These are phyloP conservation scores for Epinephelus awoara DNA, from an alignment of 2,797 vertebrate species.

Conservation along the genomic window DNA sequence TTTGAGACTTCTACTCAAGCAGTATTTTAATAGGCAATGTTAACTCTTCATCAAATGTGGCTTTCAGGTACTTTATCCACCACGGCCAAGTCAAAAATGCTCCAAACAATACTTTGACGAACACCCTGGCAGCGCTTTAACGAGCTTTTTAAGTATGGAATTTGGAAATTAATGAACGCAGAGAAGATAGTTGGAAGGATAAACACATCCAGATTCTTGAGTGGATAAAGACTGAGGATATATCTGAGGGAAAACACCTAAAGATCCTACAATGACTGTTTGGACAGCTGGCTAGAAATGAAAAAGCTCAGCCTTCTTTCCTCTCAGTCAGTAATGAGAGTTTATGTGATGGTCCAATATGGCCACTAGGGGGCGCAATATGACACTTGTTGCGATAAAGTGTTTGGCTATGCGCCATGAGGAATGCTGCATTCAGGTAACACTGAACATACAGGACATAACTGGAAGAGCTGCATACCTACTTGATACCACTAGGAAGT, in stretches of 20 bases:
- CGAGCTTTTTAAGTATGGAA: background rate
- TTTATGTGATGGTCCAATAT: background rate
- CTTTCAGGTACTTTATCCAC: no score
- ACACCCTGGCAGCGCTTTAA: background rate
- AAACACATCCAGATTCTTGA: background rate
- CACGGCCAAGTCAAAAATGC: background rate
- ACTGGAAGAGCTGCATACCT: background rate
- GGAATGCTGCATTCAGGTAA: constrained; percentile 8
- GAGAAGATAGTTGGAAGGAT: background rate
- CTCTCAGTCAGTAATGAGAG: background rate
- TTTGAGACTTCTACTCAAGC: no score
- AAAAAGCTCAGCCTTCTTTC: background rate
- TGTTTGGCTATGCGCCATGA: no score
- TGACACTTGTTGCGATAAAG: background rate
- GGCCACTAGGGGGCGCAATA: constrained; percentile 12
- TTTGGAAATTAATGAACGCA: background rate
- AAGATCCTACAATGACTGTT: background rate
- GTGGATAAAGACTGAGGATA: background rate
- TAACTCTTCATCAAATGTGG: no score
- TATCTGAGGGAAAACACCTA: background rate
- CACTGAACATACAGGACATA: background rate
- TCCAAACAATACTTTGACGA: background rate
- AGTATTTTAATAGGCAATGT: no score
- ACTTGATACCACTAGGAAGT: background rate
- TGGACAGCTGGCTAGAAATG: background rate